These are phyloP conservation scores for Cephalotes varians DNA, from an alignment of 2,888 invertebrate genomes.

Conservation along the genomic window DNA sequence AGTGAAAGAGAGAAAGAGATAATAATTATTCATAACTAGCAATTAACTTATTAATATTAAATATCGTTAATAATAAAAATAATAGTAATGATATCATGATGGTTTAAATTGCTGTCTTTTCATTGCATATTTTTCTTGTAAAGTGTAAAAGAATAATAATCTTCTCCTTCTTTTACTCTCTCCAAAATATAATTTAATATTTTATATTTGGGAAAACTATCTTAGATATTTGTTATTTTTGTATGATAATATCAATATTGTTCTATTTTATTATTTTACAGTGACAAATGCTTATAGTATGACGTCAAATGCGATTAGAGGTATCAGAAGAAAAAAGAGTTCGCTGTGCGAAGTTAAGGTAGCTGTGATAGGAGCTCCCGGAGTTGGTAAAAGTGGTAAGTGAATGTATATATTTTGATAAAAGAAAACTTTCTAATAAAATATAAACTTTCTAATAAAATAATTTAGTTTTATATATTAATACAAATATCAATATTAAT, in stretches of 20 bases:
- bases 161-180: neutral
- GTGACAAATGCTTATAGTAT: constrained; percentile 82
- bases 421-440: constrained; percentile 15
- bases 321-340: constrained; percentile 95
- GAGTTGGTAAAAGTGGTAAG: constrained; percentile 97
- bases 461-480: neutral
- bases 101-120: neutral
- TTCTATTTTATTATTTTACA: constrained; percentile 54
- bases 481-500: neutral
- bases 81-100: neutral
- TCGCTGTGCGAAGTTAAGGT: constrained; percentile 96
- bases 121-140: too few species aligned
- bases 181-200: neutral
- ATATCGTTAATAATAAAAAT: neutral
- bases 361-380: constrained; percentile 95
- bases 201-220: neutral
- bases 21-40: neutral
- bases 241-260: neutral
- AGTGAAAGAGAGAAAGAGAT: neutral
- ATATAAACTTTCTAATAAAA: neutral
- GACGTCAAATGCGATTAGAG: constrained; percentile 90
- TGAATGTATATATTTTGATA: constrained; percentile 68
- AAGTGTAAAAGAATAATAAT: too few species aligned
- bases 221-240: neutral
- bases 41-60: neutral